Percentiles rank a stretch among this genome's conserved stretches.
Evolutionary conservation across 2,888 invertebrate species (phyloP).

Genomic region (Molorchus minor): DNA sequence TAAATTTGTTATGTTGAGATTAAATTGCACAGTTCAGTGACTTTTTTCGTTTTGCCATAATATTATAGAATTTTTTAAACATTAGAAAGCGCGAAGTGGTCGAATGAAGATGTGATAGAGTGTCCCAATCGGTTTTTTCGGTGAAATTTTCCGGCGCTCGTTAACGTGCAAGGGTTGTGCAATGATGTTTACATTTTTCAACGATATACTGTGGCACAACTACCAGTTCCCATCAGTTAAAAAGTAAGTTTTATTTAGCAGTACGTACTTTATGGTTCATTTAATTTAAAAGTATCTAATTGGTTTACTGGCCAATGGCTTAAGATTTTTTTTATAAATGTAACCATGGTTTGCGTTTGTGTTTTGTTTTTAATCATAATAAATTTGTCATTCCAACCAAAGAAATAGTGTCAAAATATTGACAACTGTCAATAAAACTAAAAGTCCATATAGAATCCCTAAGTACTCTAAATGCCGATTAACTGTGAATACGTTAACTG

Average conservation of each 20-base stretch:
- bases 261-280: too few species aligned
- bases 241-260: constrained; percentile 26
- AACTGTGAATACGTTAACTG: too few species aligned
- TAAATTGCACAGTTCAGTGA: constrained; percentile 46
- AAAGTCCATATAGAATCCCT: too few species aligned
- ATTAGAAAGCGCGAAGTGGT: constrained; percentile 30
- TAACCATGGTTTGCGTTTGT: too few species aligned
- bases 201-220: constrained; percentile 23
- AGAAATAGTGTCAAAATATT: too few species aligned
- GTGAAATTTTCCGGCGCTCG: constrained; percentile 1
- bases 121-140: background rate
- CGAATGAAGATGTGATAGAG: constrained; percentile 16
- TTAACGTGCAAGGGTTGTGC: constrained; percentile 1
- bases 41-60: constrained; percentile 27
- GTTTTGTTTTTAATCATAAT: too few species aligned
- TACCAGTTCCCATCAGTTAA: constrained; percentile 24
- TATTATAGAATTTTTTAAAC: constrained; percentile 21
- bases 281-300: too few species aligned
- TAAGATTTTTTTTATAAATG: too few species aligned
- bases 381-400: too few species aligned
- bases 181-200: constrained; percentile 33
- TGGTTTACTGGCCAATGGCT: too few species aligned
- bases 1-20: constrained; percentile 38
- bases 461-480: too few species aligned
- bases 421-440: too few species aligned